Conservation (phyloP, 2,113 vertebrate genomes). For the Rhea americana region DNA sequence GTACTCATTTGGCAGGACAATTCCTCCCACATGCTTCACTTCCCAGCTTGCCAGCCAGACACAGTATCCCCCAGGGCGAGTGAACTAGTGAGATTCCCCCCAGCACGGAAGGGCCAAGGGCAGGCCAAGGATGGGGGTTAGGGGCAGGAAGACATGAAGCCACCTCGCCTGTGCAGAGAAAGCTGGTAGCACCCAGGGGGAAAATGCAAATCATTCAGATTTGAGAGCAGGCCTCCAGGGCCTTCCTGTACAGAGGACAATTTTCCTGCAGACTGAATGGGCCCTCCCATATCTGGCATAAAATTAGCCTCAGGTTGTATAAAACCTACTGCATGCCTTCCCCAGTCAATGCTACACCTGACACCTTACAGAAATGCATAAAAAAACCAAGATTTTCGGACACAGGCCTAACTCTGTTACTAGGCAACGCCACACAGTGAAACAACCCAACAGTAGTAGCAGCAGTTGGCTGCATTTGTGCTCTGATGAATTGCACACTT, state of each 20-base stretch:
- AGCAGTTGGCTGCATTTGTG: background rate
- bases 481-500: background rate
- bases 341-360: background rate
- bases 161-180: too few relatives aligned
- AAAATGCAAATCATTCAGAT: too few relatives aligned
- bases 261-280: background rate
- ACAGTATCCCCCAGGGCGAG: too few relatives aligned
- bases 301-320: background rate
- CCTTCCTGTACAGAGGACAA: rapidly evolving
- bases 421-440: background rate
- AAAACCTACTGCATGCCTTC: rapidly evolving
- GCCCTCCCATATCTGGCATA: rapidly evolving
- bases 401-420: background rate
- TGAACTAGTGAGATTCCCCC: too few relatives aligned
- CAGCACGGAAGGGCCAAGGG: too few relatives aligned
- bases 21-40: background rate
- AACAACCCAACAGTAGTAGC: background rate
- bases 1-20: background rate
- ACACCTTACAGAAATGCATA: background rate
- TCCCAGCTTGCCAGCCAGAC: too few relatives aligned
- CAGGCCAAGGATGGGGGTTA: too few relatives aligned
- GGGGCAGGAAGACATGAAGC: too few relatives aligned
- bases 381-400: background rate
- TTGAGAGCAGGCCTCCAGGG: too few relatives aligned
- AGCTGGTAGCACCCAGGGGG: too few relatives aligned